Evolutionary conservation across 2,797 vertebrate genomes (phyloP).

Genomic region (Enteromius thamalakanensis): DNA sequence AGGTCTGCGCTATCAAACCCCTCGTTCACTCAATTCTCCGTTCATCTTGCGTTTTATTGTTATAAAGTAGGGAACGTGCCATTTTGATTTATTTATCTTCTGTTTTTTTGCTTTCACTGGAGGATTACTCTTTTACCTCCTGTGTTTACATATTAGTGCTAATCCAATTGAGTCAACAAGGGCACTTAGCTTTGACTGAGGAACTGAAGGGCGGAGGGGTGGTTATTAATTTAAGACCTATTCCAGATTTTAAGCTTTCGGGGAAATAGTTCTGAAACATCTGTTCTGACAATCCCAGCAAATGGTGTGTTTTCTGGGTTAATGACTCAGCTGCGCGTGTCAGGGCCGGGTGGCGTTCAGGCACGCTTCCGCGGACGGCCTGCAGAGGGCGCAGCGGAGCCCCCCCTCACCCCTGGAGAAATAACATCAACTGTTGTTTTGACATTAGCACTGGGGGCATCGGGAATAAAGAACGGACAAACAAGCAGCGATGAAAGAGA

Average conservation of each 20-base stretch:
- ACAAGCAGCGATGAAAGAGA: conserved; percentile 50
- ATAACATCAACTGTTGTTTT: conserved; percentile 41
- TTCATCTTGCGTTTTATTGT: conserved; percentile 70
- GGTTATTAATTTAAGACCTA: conserved; percentile 84
- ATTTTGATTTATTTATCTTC: conserved; percentile 82
- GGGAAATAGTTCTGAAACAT: conserved; percentile 80
- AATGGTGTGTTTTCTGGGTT: conserved; percentile 56
- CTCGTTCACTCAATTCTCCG: conserved; percentile 69
- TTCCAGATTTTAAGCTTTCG: conserved; percentile 79
- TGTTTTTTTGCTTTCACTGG: conserved; percentile 71
- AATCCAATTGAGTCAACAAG: conserved; percentile 90
- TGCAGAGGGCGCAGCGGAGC: conserved; percentile 76
- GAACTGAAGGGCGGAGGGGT: conserved; percentile 78
- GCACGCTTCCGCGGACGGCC: conserved; percentile 50
- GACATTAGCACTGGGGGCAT: conserved; percentile 41
- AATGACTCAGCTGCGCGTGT: conserved; percentile 53
- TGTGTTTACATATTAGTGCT: conserved; percentile 87
- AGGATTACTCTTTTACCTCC: conserved; percentile 85
- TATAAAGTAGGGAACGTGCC: conserved; percentile 69
- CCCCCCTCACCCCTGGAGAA: conserved; percentile 28
- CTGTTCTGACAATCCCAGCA: conserved; percentile 80
- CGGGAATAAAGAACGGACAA: conserved; percentile 42
- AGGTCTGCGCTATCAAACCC: conserved; percentile 69
- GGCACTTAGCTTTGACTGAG: conserved; percentile 84
- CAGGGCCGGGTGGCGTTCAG: conserved; percentile 35